Conservation (phyloP, 2,113 vertebrate genomes). For the Phrynocephalus versicolor region DNA sequence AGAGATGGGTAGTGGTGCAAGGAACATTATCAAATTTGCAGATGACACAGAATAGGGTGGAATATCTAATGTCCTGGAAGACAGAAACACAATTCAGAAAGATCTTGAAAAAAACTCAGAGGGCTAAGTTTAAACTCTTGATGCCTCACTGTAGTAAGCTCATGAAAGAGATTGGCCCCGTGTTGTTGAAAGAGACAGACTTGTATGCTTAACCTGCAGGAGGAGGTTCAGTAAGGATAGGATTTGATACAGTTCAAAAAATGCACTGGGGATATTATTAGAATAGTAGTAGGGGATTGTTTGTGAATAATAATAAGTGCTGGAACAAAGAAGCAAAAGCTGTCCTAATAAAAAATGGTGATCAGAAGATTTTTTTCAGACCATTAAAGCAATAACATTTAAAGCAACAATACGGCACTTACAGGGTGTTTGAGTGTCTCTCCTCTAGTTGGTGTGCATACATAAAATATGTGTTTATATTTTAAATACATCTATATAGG, state of each 20-base stretch:
- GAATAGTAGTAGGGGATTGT: background rate
- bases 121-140: conserved; percentile 16
- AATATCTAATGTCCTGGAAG: no score
- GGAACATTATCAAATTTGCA: no score
- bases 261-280: conserved; percentile 2
- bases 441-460: background rate
- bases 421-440: background rate
- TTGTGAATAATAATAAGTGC: conserved; percentile 15
- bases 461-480: background rate
- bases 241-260: conserved; percentile 2
- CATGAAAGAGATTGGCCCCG: background rate
- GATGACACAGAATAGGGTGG: no score
- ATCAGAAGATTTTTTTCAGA: background rate
- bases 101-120: background rate
- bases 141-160: background rate
- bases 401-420: background rate
- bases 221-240: conserved; percentile 1
- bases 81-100: no score
- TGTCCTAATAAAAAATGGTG: conserved; percentile 22
- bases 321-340: background rate
- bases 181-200: background rate
- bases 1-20: no score
- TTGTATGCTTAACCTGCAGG: background rate
- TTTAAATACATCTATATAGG: no score
- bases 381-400: background rate